Evolutionary conservation across 2,888 invertebrate species (phyloP), one percentile per base, ranked within the genome.

Genomic region (Drosophila setosimentum): DNA sequence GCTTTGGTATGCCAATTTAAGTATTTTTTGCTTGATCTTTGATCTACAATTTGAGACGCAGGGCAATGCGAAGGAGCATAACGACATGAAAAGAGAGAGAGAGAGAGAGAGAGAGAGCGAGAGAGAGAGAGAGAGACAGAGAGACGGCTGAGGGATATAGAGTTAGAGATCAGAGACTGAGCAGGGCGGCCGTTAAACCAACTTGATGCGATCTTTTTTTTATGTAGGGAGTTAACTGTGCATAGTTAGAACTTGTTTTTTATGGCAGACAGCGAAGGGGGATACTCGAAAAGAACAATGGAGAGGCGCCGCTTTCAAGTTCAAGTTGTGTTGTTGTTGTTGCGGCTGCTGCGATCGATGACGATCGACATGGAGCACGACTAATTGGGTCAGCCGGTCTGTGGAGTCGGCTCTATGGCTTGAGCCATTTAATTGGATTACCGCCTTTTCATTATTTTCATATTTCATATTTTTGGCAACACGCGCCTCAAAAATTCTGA

Each of bases 331-430:
- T 51, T 54, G 21, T 8, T 58, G 27, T 42, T 32, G 42, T 18
- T 16, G 50, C 29, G 30, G 45, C 37, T 24, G 55, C 49, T 33
- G 40, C 51, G 49, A 59, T 73, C 73, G 75, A 72, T 68, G 89
- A 68, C 42, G 68, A 78, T 83, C 78, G 72, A 73, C 68, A 76
- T 69, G 82, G 68, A 79, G 82, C 73, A 77, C 73, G 61, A 64
- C 91, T 92, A 91, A 92, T 91, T 91, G 91, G 91, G 91, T 91
- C 92, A 91, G 88, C 79, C 68, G 71, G 87, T 79, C 57, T 30
- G 29, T 57, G 30, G 42, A 30, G 21, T 57, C 57, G 21, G 57
- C 54, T 42, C 76, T 83, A 72, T 24, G 53, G 78, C 61, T 67
- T 61, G 65, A 80, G 76, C 73, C 78, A 81, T 89, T 89, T 92